Evolutionary conservation across 2,797 vertebrate species (phyloP), one percentile per base, ranked within the genome.

Genomic region (Adrianichthys oophorus): DNA sequence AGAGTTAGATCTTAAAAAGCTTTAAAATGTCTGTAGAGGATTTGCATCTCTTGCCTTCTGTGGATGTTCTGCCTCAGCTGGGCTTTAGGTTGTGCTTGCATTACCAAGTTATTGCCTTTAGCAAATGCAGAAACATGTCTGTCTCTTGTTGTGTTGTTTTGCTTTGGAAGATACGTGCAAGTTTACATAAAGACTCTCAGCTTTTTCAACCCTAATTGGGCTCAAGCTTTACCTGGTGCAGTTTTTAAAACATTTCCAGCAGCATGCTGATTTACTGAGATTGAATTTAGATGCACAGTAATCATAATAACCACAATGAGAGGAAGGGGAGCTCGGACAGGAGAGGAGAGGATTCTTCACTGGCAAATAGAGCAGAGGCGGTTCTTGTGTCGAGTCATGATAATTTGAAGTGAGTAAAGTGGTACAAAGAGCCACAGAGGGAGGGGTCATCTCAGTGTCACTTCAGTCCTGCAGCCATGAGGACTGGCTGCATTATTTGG

Each of bases 351-450:
- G 45, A 32, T 53, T 78, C 78, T 69, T 82, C 60, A 51, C 74
- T 84, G 82, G 86, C 83, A 86, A 91, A 80, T 85, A 82, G 87
- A 88, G 87, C 87, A 87, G 79, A 77, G 83, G 84, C 55, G 43
- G 78, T 80, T 79, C 62, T 62, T 72, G 70, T 76, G 82, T 79
- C 68, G 67, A 58, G 57, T 83, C 85, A 86, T 85, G 81, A 76
- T 90, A 79, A 90, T 90, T 78, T 76, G 83, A 87, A 86, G 86
- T 84, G 88, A 86, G 80, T 43, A 65, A 81, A 78, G 81, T 80
- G 70, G 66, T 55, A 62, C 46, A 19, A 62, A 68, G 75, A 76
- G 73, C 72, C 62, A 44, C 49, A 15, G 67, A 73, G 48, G 26
- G 67, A 55, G 52, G 19, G 12, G 63, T 80, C 62, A 65, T 65